A percentile compares a stretch with the other conserved stretches of the same genome.
These are phyloP conservation scores for Phrynocephalus forsythii DNA, from an alignment of 2,797 vertebrate genomes.

Conservation along the genomic window DNA sequence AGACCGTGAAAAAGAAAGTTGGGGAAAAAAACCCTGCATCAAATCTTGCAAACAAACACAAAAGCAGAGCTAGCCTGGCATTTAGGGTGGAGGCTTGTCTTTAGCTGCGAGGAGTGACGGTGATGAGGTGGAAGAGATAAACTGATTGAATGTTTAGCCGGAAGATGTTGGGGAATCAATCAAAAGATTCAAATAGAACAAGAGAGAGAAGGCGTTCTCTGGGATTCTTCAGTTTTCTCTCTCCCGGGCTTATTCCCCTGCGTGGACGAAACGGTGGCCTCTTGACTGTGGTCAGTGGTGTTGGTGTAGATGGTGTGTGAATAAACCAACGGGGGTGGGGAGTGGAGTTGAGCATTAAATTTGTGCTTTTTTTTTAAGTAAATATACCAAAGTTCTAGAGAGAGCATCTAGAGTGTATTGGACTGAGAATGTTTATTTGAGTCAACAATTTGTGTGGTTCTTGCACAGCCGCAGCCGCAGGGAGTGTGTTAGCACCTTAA, in stretches of 20 bases:
- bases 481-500: neutral
- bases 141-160: constrained; percentile 88
- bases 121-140: constrained; percentile 89
- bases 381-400: too few relatives aligned
- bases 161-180: constrained; percentile 85
- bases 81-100: constrained; percentile 79
- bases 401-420: neutral
- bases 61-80: constrained; percentile 68
- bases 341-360: constrained; percentile 62
- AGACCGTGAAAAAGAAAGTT: constrained; percentile 66
- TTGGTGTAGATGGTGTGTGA: neutral
- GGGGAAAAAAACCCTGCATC: constrained; percentile 65
- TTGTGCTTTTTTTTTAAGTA: constrained; percentile 32
- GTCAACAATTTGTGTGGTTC: neutral
- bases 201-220: constrained; percentile 64
- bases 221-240: constrained; percentile 62
- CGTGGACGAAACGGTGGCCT: constrained; percentile 83
- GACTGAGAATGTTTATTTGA: neutral
- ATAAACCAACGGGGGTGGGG: constrained; percentile 64
- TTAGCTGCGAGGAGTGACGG: constrained; percentile 88
- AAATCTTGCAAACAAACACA: constrained; percentile 72
- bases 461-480: neutral
- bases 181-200: constrained; percentile 82
- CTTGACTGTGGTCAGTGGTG: too few relatives aligned
- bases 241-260: neutral